These are phyloP conservation scores for Tragelaphus buxtoni DNA, from an alignment of 2,113 vertebrate genomes.

Conservation along the genomic window DNA sequence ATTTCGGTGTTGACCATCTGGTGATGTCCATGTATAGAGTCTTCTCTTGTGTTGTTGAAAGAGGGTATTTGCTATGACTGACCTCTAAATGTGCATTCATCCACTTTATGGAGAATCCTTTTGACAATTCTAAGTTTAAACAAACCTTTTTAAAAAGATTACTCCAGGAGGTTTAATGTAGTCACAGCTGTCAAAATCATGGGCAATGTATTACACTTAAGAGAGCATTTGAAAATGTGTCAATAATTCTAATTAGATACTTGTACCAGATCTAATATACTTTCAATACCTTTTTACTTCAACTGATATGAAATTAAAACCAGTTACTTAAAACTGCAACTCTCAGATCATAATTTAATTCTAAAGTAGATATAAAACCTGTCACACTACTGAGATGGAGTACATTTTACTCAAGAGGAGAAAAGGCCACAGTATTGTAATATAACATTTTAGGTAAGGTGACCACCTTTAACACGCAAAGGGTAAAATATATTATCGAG, in stretches of 20 bases:
- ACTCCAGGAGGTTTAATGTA: conserved; percentile 18
- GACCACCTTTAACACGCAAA: conserved; percentile 32
- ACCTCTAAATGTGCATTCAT: conserved; percentile 3
- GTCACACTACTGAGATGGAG: neutral
- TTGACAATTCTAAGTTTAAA: conserved; percentile 52
- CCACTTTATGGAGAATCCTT: conserved; percentile 36
- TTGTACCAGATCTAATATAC: conserved; percentile 41
- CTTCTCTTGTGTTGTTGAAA: no score
- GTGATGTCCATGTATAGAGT: no score
- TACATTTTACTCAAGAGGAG: neutral
- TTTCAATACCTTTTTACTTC: conserved; percentile 54
- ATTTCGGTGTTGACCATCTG: no score
- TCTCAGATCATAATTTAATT: conserved; percentile 55
- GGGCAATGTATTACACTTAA: conserved; percentile 21
- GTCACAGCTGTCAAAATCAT: conserved; percentile 41
- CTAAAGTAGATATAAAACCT: conserved; percentile 31
- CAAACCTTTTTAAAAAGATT: conserved; percentile 30
- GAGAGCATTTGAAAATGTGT: conserved; percentile 56
- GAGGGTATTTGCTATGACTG: no score
- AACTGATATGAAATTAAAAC: conserved; percentile 59
- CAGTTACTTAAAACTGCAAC: conserved; percentile 47
- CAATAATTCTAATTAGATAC: conserved; percentile 56
- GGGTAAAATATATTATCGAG: conserved; percentile 15
- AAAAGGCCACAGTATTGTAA: conserved; percentile 6
- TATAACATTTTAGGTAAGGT: conserved; percentile 49